Evolutionary conservation across 2,797 vertebrate genomes (phyloP), one percentile per base, ranked within the genome.

Genomic region (Chiroxiphia lanceolata): DNA sequence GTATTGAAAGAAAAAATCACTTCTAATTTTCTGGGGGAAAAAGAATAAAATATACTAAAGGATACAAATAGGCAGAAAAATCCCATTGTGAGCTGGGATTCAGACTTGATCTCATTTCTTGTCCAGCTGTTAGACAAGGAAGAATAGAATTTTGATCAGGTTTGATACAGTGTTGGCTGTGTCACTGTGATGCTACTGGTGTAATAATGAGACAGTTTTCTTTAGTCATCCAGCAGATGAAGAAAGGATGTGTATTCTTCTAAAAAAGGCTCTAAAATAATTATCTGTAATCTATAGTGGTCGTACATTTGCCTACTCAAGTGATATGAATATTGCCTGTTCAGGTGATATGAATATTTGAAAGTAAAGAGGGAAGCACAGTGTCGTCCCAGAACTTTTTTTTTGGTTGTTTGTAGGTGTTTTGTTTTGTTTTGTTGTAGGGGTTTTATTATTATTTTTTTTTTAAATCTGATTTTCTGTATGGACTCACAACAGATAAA

Each of bases 201-300:
- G 67, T 78, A 83, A 82, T 93, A 97, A 96, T 85, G 79, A 95
- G 94, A 94, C 96, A 34, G 90, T 92, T 97, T 94, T 90, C 94
- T 97, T 89, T 94, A 95, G 92, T 82, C 75, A 83, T 65, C 74
- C 90, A 90, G 93, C 86, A 97, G 95, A 93, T 90, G 93, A 36
- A 76, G 86, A 93, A 96, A 75, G 33, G 84, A 93, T 89, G 63
- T 29, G 15, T 53, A 88, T 54, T 75, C 54, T 70, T 93, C 93
- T 95, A 51, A 91, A 96, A 96, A 94, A 94, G 56, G 90, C 45
- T 75, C 59, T 59, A 54, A 87, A 75, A 85, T 94, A 90, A 94
- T 96, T 96, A 83, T 76, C 68, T 87, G 91, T 95, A 97, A 95
- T 69, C 86, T 96, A 68, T 90, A 89, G 59, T 94, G 93, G 84